Conservation (phyloP, 1,140 invertebrate species). For the Anthonomus grandis region DNA sequence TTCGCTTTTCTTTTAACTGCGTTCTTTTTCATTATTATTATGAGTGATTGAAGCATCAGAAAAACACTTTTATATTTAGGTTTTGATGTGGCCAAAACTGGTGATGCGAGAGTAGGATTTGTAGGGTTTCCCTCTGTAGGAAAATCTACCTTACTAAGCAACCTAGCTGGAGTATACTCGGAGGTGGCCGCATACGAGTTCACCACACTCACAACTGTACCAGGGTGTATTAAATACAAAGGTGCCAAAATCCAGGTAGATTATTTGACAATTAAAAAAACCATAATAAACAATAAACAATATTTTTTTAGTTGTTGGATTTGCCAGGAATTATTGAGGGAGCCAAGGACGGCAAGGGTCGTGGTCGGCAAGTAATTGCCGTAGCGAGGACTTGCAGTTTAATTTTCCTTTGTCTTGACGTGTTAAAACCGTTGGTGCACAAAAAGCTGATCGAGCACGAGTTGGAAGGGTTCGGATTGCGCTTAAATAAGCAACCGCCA, state of each 20-base stretch:
- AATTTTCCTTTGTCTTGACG: slow-evolving; percentile 98
- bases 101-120: slow-evolving; percentile 98
- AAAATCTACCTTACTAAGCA: slow-evolving; percentile 96
- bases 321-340: slow-evolving; percentile 99
- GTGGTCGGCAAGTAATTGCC: slow-evolving; percentile 98
- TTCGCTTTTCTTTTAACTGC: neutral
- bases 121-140: slow-evolving; percentile 99
- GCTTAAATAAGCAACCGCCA: slow-evolving; percentile 95
- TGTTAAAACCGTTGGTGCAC: slow-evolving; percentile 94
- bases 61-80: slow-evolving; percentile 50
- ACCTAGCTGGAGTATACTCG: slow-evolving; percentile 97
- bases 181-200: slow-evolving; percentile 99
- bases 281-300: too few relatives aligned
- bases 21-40: neutral
- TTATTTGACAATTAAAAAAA: too few relatives aligned
- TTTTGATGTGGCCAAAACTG: slow-evolving; percentile 99
- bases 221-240: slow-evolving; percentile 99
- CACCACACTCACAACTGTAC: slow-evolving; percentile 98
- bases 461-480: slow-evolving; percentile 96
- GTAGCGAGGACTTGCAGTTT: slow-evolving; percentile 97
- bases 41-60: too few relatives aligned
- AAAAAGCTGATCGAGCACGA: slow-evolving; percentile 97
- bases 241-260: slow-evolving; percentile 97
- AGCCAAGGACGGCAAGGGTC: slow-evolving; percentile 98
- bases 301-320: slow-evolving; percentile 77